phyloP scores from a whole-genome alignment of 2,888 invertebrate genomes.

The Aphidius colemani region DNA sequence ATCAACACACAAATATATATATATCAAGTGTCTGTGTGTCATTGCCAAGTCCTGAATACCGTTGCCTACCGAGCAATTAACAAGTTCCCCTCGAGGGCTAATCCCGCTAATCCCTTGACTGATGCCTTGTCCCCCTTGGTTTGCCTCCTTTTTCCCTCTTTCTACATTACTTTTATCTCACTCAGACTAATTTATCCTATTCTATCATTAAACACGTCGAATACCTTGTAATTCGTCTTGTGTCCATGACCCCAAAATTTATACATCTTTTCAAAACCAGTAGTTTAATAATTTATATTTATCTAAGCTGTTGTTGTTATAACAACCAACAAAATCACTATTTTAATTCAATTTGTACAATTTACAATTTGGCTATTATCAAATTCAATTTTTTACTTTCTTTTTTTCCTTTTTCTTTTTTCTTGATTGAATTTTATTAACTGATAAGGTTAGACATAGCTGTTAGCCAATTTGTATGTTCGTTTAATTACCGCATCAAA shows the following conservation, averaged over 20 bases:
- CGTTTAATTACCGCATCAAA: background rate
- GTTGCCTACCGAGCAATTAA: conserved; percentile 57
- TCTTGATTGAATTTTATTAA: background rate
- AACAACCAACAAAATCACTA: too few relatives aligned
- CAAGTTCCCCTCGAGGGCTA: conserved; percentile 59
- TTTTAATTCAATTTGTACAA: too few relatives aligned
- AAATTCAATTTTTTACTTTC: too few relatives aligned
- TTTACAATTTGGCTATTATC: too few relatives aligned
- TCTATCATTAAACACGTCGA: background rate
- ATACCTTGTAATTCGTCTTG: conserved; percentile 14
- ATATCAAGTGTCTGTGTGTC: conserved; percentile 4
- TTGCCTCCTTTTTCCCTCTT: conserved; percentile 25
- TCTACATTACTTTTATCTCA: conserved; percentile 18
- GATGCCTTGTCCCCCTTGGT: conserved; percentile 52
- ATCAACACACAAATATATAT: background rate
- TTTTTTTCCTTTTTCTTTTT: background rate
- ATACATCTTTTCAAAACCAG: too few relatives aligned
- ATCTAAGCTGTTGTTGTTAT: too few relatives aligned
- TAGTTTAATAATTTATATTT: too few relatives aligned
- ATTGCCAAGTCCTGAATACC: conserved; percentile 28
- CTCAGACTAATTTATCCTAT: background rate
- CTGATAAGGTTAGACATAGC: background rate
- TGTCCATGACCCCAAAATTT: conserved; percentile 16
- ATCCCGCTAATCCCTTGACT: conserved; percentile 61
- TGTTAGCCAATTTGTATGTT: background rate